These are phyloP conservation scores for Muscina levida DNA, from an alignment of 2,888 invertebrate genomes.

Conservation along the genomic window DNA sequence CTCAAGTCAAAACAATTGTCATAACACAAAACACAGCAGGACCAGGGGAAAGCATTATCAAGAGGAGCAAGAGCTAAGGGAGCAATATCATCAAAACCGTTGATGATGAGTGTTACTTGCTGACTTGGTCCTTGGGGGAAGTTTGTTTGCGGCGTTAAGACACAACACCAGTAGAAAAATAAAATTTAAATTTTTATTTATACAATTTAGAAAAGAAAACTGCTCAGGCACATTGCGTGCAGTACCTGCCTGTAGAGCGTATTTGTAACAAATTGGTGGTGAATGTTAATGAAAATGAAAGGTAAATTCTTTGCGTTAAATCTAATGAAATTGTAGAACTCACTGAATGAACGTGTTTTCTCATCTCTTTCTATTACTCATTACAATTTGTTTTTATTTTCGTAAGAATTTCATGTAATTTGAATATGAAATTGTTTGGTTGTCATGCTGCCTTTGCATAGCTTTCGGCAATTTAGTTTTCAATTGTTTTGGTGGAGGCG, in stretches of 20 bases:
- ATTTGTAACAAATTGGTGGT: not conserved
- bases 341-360: too few species aligned
- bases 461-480: too few species aligned
- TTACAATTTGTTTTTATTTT: slow-evolving; percentile 44
- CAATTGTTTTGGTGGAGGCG: too few species aligned
- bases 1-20: slow-evolving; percentile 61
- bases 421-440: slow-evolving; percentile 40
- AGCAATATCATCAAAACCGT: slow-evolving; percentile 26
- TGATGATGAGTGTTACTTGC: not conserved
- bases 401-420: slow-evolving; percentile 26
- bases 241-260: not conserved
- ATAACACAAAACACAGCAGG: slow-evolving; percentile 32
- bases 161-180: not conserved
- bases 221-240: not conserved
- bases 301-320: slow-evolving; percentile 45
- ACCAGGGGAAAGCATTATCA: not conserved
- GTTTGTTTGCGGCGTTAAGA: not conserved
- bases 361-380: slow-evolving; percentile 5
- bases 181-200: slow-evolving; percentile 38
- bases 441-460: too few species aligned
- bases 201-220: slow-evolving; percentile 18
- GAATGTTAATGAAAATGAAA: slow-evolving; percentile 43
- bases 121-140: not conserved
- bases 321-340: slow-evolving; percentile 48
- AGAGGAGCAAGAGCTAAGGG: not conserved